Percentiles rank a stretch among this genome's conserved stretches.
These are phyloP conservation scores for Ypsolopha scabrella DNA, from an alignment of 2,888 invertebrate genomes.

Conservation along the genomic window DNA sequence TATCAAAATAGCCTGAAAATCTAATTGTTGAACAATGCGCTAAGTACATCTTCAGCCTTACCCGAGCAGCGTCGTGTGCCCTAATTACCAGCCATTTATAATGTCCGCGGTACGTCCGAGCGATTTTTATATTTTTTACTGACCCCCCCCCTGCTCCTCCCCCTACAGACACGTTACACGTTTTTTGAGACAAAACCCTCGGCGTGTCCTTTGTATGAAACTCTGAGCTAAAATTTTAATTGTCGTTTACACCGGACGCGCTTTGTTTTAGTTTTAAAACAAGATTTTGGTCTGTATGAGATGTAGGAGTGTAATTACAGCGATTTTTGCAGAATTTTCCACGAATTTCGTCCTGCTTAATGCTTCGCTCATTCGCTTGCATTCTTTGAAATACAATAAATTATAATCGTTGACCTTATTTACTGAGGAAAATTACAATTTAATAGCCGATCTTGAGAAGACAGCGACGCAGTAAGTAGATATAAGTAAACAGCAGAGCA, in stretches of 20 bases:
- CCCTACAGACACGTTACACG: constrained; percentile 29
- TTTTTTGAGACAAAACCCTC: constrained; percentile 37
- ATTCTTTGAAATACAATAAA: neutral
- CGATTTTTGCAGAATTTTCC: too few relatives aligned
- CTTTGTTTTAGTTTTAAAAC: neutral
- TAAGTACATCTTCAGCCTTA: constrained; percentile 19
- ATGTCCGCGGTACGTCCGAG: constrained; percentile 43
- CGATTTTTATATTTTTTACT: constrained; percentile 50
- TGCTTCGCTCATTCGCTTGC: neutral
- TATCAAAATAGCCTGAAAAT: too few relatives aligned
- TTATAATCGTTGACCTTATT: neutral
- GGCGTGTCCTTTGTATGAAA: constrained; percentile 8
- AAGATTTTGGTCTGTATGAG: neutral
- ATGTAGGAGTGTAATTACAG: neutral
- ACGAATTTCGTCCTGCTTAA: too few relatives aligned
- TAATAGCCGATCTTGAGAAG: too few relatives aligned
- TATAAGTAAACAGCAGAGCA: neutral
- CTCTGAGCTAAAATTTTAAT: constrained; percentile 4
- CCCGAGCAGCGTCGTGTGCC: constrained; percentile 29
- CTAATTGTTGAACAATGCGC: constrained; percentile 4
- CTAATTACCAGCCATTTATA: constrained; percentile 64
- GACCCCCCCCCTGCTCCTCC: constrained; percentile 12
- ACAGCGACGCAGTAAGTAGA: too few relatives aligned
- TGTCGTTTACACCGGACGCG: neutral
- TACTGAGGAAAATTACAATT: too few relatives aligned